These are phyloP conservation scores for Tillus elongatus DNA, from an alignment of 2,888 invertebrate genomes.

Conservation along the genomic window DNA sequence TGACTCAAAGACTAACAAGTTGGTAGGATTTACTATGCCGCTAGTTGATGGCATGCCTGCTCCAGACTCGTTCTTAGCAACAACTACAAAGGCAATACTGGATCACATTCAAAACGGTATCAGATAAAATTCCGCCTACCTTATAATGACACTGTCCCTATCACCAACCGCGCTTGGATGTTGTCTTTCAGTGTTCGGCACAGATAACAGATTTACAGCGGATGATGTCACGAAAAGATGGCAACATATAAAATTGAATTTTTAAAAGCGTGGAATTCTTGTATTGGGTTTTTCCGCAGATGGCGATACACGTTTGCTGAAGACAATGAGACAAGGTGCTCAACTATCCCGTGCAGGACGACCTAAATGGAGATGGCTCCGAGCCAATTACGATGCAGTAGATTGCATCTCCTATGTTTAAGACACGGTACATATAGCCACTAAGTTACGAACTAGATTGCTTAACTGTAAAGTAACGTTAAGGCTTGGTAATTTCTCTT, in stretches of 20 bases:
- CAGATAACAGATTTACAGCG: conserved; percentile 24
- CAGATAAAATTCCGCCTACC: conserved; percentile 19
- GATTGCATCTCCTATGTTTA: conserved; percentile 12
- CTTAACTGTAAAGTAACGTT: conserved; percentile 4
- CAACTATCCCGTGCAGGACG: conserved; percentile 6
- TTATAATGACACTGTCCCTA: conserved; percentile 23
- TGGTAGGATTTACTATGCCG: conserved; percentile 23
- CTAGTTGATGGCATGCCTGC: conserved; percentile 19
- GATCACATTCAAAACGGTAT: conserved; percentile 14
- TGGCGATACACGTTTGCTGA: conserved; percentile 16
- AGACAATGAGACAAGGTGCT: conserved; percentile 14
- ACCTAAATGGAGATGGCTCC: conserved; percentile 13
- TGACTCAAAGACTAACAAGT: conserved; percentile 20
- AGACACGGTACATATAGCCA: conserved; percentile 14
- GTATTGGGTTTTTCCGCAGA: conserved; percentile 17
- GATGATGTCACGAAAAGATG: conserved; percentile 21
- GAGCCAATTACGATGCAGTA: conserved; percentile 4
- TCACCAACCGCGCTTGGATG: no score
- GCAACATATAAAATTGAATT: no score
- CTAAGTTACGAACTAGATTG: conserved; percentile 10
- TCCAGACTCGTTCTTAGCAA: conserved; percentile 17
- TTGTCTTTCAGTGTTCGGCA: conserved; percentile 23
- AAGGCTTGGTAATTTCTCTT: conserved; percentile 8
- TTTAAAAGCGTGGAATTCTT: no score
- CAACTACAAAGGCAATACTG: conserved; percentile 18